These are phyloP conservation scores for Drosophila ogumai DNA, from an alignment of 1,140 invertebrate species.

Conservation along the genomic window DNA sequence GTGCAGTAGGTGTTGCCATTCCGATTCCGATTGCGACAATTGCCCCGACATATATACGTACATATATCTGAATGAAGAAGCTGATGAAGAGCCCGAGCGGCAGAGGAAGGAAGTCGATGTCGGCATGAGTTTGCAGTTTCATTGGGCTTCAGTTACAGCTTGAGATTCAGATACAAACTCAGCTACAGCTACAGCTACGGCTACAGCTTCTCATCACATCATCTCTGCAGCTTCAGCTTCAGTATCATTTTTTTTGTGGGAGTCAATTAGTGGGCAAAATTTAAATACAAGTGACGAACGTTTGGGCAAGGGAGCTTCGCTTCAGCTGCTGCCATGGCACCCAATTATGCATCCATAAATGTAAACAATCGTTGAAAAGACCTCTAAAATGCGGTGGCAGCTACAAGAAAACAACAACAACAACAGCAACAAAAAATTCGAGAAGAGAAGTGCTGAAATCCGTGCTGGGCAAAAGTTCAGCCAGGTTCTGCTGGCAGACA, in stretches of 20 bases:
- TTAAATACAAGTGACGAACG: constrained; percentile 20
- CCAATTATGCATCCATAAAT: constrained; percentile 82
- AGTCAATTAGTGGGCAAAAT: constrained; percentile 78
- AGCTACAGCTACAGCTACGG: background rate
- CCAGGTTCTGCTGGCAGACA: constrained; percentile 38
- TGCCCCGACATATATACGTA: constrained; percentile 16
- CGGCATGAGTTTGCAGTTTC: constrained; percentile 66
- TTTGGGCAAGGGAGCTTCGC: background rate
- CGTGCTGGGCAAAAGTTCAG: constrained; percentile 73
- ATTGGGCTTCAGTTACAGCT: constrained; percentile 34
- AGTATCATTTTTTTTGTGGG: constrained; percentile 52
- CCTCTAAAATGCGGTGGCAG: constrained; percentile 61
- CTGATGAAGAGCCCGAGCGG: constrained; percentile 21
- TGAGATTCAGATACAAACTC: constrained; percentile 15
- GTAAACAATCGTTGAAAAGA: constrained; percentile 79
- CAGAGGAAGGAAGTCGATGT: constrained; percentile 74
- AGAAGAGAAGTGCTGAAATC: constrained; percentile 64
- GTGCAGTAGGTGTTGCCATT: constrained; percentile 57
- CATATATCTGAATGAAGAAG: constrained; percentile 25
- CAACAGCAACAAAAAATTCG: background rate
- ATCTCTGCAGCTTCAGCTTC: constrained; percentile 18
- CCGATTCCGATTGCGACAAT: constrained; percentile 44
- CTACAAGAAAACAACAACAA: background rate
- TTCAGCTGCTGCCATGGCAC: constrained; percentile 42
- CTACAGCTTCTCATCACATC: constrained; percentile 22